phyloP scores from a whole-genome alignment of 2,797 vertebrate genomes.

The Eulemur mongoz region DNA sequence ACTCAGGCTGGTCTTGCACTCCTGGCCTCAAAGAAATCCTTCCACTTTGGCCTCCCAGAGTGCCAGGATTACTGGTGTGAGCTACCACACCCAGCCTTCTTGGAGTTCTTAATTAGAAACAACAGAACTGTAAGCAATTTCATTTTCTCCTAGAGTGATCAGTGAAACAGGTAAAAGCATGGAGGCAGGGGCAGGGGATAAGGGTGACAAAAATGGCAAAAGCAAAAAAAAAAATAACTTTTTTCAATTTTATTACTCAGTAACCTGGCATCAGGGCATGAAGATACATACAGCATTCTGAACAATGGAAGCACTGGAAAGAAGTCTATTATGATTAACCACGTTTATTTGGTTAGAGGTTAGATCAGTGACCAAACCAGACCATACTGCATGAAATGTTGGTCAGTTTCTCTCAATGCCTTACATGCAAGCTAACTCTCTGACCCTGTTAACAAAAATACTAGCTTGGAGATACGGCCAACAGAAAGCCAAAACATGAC shows the following conservation, averaged over 20 bases:
- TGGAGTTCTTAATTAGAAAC: constrained; percentile 16
- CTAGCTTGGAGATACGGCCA: neutral
- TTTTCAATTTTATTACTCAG: constrained; percentile 69
- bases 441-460: constrained; percentile 32
- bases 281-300: constrained; percentile 86
- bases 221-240: constrained; percentile 60
- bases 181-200: neutral
- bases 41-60: no score
- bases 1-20: no score
- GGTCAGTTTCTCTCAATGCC: constrained; percentile 80
- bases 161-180: constrained; percentile 16
- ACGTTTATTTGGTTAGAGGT: constrained; percentile 80
- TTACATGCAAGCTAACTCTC: constrained; percentile 38
- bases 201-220: constrained; percentile 24
- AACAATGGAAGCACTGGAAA: constrained; percentile 80
- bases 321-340: constrained; percentile 72
- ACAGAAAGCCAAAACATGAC: neutral
- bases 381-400: constrained; percentile 83
- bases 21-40: neutral
- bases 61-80: no score
- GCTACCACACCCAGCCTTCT: neutral
- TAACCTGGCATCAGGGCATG: constrained; percentile 84
- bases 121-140: neutral
- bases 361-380: constrained; percentile 84
- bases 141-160: constrained; percentile 20